Conservation (phyloP, 1,140 invertebrate genomes). For the Drosophila pectinifera region DNA sequence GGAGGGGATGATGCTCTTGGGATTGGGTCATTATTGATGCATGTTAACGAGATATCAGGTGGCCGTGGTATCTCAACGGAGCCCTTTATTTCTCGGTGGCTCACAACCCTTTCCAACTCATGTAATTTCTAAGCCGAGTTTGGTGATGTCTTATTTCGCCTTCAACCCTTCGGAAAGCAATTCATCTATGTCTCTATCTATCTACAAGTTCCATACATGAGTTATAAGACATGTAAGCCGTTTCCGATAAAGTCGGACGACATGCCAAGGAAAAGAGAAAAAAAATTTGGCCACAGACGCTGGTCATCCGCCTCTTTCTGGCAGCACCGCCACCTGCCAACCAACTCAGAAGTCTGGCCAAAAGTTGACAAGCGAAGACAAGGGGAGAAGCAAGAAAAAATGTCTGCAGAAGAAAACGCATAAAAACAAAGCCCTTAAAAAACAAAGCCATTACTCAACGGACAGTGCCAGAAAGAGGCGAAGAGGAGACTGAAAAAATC, state of each 20-base stretch:
- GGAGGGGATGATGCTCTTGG: slow-evolving; percentile 18
- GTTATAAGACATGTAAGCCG: not conserved
- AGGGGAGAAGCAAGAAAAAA: slow-evolving; percentile 31
- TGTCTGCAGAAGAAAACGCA: slow-evolving; percentile 26
- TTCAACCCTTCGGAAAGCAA: not conserved
- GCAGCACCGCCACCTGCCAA: slow-evolving; percentile 41
- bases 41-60: slow-evolving; percentile 80
- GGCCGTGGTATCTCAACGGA: slow-evolving; percentile 33
- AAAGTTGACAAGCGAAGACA: slow-evolving; percentile 71
- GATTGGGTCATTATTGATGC: slow-evolving; percentile 71
- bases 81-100: slow-evolving; percentile 21
- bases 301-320: not conserved
- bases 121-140: not conserved
- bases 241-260: not conserved
- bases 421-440: slow-evolving; percentile 54
- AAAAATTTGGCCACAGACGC: slow-evolving; percentile 1
- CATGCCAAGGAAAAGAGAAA: not conserved
- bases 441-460: slow-evolving; percentile 32
- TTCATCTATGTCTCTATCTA: not conserved
- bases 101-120: slow-evolving; percentile 3
- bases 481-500: slow-evolving; percentile 59
- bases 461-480: slow-evolving; percentile 30
- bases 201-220: not conserved
- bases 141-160: not conserved
- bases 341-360: slow-evolving; percentile 59